Evolutionary conservation across 1,140 invertebrate genomes (phyloP).

Genomic region (Chrysomallon squamiferum): DNA sequence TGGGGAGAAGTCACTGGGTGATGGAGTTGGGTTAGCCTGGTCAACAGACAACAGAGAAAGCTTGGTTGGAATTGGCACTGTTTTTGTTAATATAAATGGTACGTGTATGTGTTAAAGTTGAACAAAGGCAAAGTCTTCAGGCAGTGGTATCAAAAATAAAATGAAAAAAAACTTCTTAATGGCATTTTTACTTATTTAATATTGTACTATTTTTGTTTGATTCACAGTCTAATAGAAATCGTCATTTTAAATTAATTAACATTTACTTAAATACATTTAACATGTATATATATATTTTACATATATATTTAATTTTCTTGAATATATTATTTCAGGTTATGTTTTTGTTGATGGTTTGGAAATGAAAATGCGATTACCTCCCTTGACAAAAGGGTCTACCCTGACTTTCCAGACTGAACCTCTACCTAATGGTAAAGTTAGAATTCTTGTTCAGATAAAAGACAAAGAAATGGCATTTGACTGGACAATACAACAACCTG

Average conservation of each 20-base stretch:
- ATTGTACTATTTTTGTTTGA: no score
- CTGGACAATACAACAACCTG: slow-evolving; percentile 42
- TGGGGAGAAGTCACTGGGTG: slow-evolving; percentile 46
- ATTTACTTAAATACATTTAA: no score
- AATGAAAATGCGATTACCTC: slow-evolving; percentile 54
- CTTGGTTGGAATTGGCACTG: slow-evolving; percentile 41
- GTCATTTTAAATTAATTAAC: no score
- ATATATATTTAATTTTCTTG: no score
- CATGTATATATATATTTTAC: no score
- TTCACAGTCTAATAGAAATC: no score
- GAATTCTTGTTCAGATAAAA: slow-evolving; percentile 50
- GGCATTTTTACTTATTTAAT: no score
- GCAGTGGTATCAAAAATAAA: no score
- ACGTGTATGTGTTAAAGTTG: slow-evolving; percentile 9
- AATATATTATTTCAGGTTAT: slow-evolving; percentile 29
- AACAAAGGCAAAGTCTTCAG: no score
- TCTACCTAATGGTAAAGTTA: slow-evolving; percentile 50
- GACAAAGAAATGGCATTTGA: slow-evolving; percentile 58
- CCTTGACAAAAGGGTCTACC: slow-evolving; percentile 47
- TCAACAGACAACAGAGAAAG: slow-evolving; percentile 32
- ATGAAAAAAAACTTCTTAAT: no score
- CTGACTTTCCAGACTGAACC: slow-evolving; percentile 52
- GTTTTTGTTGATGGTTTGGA: slow-evolving; percentile 58
- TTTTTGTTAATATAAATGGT: slow-evolving; percentile 48
- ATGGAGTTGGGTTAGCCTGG: slow-evolving; percentile 45